These are phyloP conservation scores for Macaria notata DNA, from an alignment of 2,888 invertebrate genomes.

Conservation along the genomic window DNA sequence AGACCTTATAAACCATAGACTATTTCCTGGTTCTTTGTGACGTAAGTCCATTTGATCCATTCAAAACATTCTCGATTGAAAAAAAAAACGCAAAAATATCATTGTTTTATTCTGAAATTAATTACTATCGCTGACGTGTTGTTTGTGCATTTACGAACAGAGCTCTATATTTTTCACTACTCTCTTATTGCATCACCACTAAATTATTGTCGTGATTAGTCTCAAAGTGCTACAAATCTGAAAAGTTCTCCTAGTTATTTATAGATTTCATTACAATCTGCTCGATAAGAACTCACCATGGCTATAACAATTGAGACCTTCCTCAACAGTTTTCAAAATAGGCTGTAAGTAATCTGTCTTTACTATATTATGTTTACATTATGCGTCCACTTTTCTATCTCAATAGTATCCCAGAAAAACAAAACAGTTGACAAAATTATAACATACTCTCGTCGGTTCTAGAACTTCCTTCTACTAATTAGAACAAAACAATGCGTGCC, in stretches of 20 bases:
- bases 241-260: constrained; percentile 9
- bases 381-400: no score
- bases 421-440: no score
- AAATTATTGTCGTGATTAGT: constrained; percentile 3
- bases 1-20: constrained; percentile 1
- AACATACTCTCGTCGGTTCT: constrained; percentile 29
- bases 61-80: background rate
- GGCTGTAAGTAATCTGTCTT: constrained; percentile 82
- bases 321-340: constrained; percentile 86
- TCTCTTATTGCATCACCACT: constrained; percentile 30
- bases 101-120: constrained; percentile 25
- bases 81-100: background rate
- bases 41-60: background rate
- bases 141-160: constrained; percentile 17
- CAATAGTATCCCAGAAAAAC: no score
- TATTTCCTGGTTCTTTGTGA: background rate
- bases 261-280: constrained; percentile 10
- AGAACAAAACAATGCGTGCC: constrained; percentile 5
- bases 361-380: background rate
- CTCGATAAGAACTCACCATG: constrained; percentile 66
- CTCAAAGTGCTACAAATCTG: background rate
- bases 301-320: constrained; percentile 84
- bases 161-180: background rate
- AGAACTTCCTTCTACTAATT: constrained; percentile 30
- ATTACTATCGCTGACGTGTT: constrained; percentile 31